phyloP scores from a whole-genome alignment of 2,888 invertebrate species.

The Halictus quadricinctus region DNA sequence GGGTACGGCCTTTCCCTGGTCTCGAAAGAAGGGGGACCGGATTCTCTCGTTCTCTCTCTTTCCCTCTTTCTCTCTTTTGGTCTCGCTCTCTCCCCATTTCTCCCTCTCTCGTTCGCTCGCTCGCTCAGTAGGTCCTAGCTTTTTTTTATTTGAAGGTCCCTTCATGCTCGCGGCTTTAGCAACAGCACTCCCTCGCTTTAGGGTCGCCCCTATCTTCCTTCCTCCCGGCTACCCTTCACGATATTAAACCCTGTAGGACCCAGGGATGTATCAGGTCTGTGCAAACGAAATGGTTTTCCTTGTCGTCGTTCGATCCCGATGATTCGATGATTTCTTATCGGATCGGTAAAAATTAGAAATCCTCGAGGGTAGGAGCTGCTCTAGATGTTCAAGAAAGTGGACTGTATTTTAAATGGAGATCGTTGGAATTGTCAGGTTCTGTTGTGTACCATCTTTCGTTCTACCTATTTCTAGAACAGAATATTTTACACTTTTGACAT shows the following conservation, averaged over 20 bases:
- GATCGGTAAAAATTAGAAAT: neutral
- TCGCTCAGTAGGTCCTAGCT: constrained; percentile 62
- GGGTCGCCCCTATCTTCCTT: constrained; percentile 73
- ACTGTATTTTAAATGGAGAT: neutral
- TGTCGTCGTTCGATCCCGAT: neutral
- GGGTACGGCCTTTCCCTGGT: constrained; percentile 73
- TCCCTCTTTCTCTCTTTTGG: constrained; percentile 18
- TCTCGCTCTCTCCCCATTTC: neutral
- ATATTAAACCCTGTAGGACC: constrained; percentile 72
- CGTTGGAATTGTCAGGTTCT: neutral
- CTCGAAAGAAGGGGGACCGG: constrained; percentile 61
- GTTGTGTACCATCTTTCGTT: neutral
- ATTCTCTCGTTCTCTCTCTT: constrained; percentile 27
- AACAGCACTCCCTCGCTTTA: constrained; percentile 74
- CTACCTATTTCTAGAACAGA: neutral
- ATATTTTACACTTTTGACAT: neutral
- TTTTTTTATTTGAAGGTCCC: constrained; percentile 75
- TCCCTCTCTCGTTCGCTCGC: constrained; percentile 32
- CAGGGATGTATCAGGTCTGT: constrained; percentile 67
- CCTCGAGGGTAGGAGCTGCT: neutral
- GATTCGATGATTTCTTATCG: neutral
- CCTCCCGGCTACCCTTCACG: constrained; percentile 67
- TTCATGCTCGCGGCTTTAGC: constrained; percentile 68
- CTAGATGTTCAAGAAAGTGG: neutral
- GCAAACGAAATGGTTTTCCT: constrained; percentile 6